These are phyloP conservation scores for Lordiphosa andalusiaca DNA, from an alignment of 2,888 invertebrate species.

Conservation along the genomic window DNA sequence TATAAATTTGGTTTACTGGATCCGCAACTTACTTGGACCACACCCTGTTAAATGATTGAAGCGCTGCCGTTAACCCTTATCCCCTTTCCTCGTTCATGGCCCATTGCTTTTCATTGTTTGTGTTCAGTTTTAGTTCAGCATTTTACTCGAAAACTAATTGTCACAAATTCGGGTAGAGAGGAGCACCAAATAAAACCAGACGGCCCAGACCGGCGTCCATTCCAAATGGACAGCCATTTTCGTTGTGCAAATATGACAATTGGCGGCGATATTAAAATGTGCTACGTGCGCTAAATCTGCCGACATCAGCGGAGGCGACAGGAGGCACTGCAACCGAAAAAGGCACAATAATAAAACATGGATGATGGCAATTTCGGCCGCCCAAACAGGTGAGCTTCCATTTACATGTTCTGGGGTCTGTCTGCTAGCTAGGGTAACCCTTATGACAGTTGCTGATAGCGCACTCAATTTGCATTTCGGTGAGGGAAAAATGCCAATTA, in stretches of 20 bases:
- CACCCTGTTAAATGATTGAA: too few species aligned
- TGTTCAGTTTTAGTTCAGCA: too few species aligned
- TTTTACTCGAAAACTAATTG: too few species aligned
- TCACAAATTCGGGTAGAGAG: too few species aligned
- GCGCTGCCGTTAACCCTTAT: too few species aligned
- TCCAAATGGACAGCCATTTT: conserved; percentile 45
- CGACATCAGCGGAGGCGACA: conserved; percentile 51
- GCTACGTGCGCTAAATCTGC: conserved; percentile 72
- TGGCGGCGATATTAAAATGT: conserved; percentile 65
- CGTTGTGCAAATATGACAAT: conserved; percentile 68
- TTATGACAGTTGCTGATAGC: conserved; percentile 67
- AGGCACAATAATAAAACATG: conserved; percentile 17
- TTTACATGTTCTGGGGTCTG: conserved; percentile 3
- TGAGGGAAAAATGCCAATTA: conserved; percentile 51
- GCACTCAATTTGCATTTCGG: conserved; percentile 71
- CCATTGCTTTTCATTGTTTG: conserved; percentile 14
- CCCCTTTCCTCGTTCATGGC: conserved; percentile 5
- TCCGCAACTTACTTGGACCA: too few species aligned
- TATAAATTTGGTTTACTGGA: too few species aligned
- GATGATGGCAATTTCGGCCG: conserved; percentile 13
- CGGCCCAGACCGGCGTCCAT: not conserved
- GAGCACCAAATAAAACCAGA: too few species aligned
- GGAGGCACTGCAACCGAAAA: conserved; percentile 19
- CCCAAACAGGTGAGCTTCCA: conserved; percentile 50
- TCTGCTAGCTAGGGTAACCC: not conserved